phyloP scores from a whole-genome alignment of 2,888 invertebrate species.

The Formica aserva region DNA sequence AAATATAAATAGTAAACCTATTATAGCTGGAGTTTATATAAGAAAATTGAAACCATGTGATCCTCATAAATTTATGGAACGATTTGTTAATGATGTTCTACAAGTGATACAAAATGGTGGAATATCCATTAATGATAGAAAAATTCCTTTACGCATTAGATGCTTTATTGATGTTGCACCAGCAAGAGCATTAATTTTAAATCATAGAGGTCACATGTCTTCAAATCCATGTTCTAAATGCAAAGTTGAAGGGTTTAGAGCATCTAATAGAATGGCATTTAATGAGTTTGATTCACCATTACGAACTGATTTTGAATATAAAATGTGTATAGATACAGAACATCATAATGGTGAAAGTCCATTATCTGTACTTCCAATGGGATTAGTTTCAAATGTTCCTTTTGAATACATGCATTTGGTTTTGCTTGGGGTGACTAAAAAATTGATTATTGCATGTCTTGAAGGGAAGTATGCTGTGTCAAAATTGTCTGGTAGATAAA shows the following conservation, averaged over 20 bases:
- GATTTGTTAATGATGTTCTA: neutral
- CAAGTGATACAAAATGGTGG: neutral
- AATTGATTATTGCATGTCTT: neutral
- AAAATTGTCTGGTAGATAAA: constrained; percentile 17
- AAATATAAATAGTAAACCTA: neutral
- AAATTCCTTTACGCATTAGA: neutral
- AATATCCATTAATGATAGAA: neutral
- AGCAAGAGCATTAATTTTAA: constrained; percentile 6
- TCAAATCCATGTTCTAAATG: constrained; percentile 9
- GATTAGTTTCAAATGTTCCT: neutral
- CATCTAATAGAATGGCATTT: neutral
- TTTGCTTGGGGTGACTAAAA: constrained; percentile 13
- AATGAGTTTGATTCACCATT: neutral
- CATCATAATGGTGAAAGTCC: constrained; percentile 12
- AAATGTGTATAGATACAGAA: neutral
- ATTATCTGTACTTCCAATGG: constrained; percentile 1
- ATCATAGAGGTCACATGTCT: neutral
- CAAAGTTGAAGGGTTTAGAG: neutral
- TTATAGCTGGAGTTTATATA: constrained; percentile 5
- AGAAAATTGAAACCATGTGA: neutral
- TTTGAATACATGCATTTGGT: neutral
- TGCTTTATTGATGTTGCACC: constrained; percentile 14
- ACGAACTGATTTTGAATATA: neutral
- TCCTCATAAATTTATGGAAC: neutral
- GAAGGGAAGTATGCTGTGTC: neutral